Base-by-base conservation (phyloP, 2,113 vertebrate genomes). In the Grallaria varia region DNA sequence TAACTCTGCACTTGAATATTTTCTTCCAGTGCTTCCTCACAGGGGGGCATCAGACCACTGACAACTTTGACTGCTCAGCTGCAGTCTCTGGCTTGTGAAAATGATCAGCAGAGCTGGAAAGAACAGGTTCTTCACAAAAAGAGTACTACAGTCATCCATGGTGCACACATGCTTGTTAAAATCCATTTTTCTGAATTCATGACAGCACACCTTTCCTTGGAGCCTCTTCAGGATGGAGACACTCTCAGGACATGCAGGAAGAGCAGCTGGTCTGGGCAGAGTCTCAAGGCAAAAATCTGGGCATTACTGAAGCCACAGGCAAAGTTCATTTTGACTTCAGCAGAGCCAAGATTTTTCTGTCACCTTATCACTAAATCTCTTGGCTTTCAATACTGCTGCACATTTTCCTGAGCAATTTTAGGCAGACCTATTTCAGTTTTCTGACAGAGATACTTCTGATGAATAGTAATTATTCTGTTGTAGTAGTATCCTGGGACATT, bases 191-290 rank as follows among this genome's bases (percentile, higher is more conserved):
- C 60, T 72, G 76, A 85, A 62, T 45, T 68, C 58, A 42, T 27
- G 71, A 53, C 66, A 89, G 45, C 74, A 63, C 68, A 90, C 27
- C 80, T 87, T 90, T 84, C 81, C 77, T 89, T 44, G 35, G 89
- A 95, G 86, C 56, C 64, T 53, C 71, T 82, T 79, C 58, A 63
- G 71, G 63, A 87, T 55, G 66, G 28, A 75, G 62, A 76, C 0
- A 2, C n/a, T 89, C 80, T 58, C 55, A 85, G 78, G 78, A 85
- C 40, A 86, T 35, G 67, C 72, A 88, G 45, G 63, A 79, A 37
- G 45, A 96, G 63, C 93, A 96, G 87, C 84, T 91, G 88, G 78
- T 88, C 91, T 82, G 92, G 72, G 75, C 82, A 93, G 90, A 60
- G 8, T 90, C 84, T 89, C 80, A 88, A 78, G 74, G 67, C 81